Conservation (phyloP, 2,797 vertebrate species). For the Typhlichthys eigenmanni region DNA sequence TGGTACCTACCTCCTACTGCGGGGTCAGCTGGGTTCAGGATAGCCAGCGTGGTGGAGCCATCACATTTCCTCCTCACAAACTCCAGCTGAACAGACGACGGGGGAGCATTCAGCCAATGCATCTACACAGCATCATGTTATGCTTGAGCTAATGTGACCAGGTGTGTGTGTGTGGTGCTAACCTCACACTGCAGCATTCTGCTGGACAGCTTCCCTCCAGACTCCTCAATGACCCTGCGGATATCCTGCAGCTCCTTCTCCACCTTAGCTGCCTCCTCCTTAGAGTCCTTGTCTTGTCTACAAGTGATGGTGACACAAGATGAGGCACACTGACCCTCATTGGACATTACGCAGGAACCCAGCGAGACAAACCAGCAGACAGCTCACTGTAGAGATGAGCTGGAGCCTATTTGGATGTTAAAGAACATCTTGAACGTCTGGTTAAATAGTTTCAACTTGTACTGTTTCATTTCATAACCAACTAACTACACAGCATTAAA, state of each 20-base stretch:
- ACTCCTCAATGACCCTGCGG: conserved; percentile 89
- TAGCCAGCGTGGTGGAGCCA: conserved; percentile 91
- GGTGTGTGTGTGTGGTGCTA: conserved; percentile 24
- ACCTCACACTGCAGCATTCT: conserved; percentile 87
- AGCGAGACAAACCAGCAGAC: not conserved
- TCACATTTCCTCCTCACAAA: conserved; percentile 89
- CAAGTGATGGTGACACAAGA: conserved; percentile 31
- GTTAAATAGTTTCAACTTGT: too few relatives aligned
- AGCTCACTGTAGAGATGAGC: too few relatives aligned
- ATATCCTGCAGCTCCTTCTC: conserved; percentile 92
- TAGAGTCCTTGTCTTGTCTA: conserved; percentile 89
- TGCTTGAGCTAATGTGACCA: not conserved
- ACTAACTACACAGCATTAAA: too few relatives aligned
- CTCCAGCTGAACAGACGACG: conserved; percentile 79
- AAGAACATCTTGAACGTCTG: too few relatives aligned
- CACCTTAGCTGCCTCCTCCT: conserved; percentile 84
- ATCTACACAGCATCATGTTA: not conserved
- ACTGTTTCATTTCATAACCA: too few relatives aligned
- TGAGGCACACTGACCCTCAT: conserved; percentile 37
- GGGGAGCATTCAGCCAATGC: not conserved
- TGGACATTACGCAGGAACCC: conserved; percentile 10
- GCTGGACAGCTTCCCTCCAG: conserved; percentile 89
- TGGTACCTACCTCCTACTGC: conserved; percentile 80
- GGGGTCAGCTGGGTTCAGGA: conserved; percentile 89
- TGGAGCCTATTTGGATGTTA: too few relatives aligned